These are phyloP conservation scores for Microtus pennsylvanicus DNA, from an alignment of 2,113 vertebrate species.

Conservation along the genomic window DNA sequence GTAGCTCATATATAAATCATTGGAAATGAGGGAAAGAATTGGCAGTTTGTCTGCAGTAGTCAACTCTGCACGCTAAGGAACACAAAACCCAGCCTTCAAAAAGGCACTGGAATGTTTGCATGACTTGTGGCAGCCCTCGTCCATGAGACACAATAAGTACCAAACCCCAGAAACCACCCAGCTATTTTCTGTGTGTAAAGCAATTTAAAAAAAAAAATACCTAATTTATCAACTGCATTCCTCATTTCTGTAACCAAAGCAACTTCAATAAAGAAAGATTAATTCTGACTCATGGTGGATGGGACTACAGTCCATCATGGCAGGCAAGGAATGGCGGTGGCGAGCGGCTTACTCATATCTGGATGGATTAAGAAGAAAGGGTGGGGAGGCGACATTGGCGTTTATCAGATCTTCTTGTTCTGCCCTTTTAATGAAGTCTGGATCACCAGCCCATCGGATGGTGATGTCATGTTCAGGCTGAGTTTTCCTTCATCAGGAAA, in stretches of 20 bases:
- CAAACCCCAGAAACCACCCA: background rate
- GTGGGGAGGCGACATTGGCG: too few relatives aligned
- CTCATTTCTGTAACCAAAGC: background rate
- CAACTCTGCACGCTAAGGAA: background rate
- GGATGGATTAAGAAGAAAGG: background rate
- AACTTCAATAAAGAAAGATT: background rate
- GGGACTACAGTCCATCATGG: background rate
- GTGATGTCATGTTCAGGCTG: background rate
- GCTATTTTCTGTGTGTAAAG: background rate
- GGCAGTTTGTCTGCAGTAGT: background rate
- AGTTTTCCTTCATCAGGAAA: background rate
- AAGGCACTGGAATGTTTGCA: background rate
- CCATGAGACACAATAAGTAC: slow-evolving; percentile 35
- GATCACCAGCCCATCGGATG: background rate
- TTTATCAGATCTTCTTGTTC: background rate
- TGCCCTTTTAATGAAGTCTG: background rate
- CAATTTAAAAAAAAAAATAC: background rate
- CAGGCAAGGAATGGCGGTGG: background rate
- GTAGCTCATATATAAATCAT: background rate
- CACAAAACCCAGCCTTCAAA: background rate
- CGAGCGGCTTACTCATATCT: background rate
- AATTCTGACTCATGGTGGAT: background rate
- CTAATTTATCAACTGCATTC: background rate
- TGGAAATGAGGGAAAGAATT: background rate
- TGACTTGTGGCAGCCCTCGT: background rate